These are phyloP conservation scores for Brienomyrus longianalis DNA, from an alignment of 2,113 vertebrate genomes.

Conservation along the genomic window DNA sequence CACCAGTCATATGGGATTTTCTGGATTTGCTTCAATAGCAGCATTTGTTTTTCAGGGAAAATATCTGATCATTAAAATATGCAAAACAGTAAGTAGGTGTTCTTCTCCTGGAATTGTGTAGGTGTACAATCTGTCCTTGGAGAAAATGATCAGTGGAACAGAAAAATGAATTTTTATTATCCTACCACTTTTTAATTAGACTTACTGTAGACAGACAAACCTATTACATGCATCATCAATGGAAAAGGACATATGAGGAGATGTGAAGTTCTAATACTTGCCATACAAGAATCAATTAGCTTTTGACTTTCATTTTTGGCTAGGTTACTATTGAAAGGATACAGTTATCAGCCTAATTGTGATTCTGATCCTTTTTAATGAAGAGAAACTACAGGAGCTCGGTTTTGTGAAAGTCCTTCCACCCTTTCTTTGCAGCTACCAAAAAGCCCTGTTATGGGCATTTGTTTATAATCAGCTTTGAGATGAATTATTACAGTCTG, in stretches of 20 bases:
- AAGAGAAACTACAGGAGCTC: not conserved
- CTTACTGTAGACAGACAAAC: not conserved
- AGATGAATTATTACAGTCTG: not conserved
- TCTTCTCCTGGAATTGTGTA: not conserved
- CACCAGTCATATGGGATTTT: not conserved
- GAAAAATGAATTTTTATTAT: not conserved
- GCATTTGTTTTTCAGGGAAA: slow-evolving; percentile 12
- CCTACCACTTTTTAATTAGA: not conserved
- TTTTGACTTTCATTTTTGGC: not conserved
- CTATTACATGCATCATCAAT: not conserved
- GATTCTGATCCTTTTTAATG: not conserved
- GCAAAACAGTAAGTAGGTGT: not conserved
- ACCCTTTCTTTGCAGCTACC: not conserved
- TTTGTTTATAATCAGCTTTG: not conserved
- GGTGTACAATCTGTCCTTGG: not conserved
- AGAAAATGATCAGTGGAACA: not conserved
- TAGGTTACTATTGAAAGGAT: not conserved
- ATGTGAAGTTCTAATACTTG: not conserved
- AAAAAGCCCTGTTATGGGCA: not conserved
- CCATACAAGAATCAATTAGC: not conserved
- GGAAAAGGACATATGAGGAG: not conserved
- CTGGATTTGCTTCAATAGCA: not conserved
- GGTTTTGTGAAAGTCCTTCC: not conserved
- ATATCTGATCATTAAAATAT: not conserved
- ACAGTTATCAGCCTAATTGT: not conserved